phyloP scores from a whole-genome alignment of 2,888 invertebrate species.

The Liodrosophila aerea region DNA sequence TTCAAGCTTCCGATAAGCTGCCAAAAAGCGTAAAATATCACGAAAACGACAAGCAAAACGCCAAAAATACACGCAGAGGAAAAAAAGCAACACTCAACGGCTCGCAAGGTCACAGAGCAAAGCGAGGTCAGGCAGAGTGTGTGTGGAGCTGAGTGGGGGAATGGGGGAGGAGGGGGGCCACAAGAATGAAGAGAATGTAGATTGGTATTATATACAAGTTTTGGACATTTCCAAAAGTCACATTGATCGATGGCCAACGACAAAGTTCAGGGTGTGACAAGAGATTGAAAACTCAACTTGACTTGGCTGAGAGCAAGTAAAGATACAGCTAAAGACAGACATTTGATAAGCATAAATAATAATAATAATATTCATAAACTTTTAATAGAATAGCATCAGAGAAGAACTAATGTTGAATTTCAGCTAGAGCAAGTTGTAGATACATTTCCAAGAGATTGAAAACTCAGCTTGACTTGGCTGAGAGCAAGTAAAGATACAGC shows the following conservation, averaged over 20 bases:
- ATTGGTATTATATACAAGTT: not conserved
- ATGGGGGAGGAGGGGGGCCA: not conserved
- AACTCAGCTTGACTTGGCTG: not conserved
- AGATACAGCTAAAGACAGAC: not conserved
- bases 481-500: not conserved
- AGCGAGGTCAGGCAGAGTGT: conserved; percentile 32
- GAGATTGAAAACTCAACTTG: not conserved
- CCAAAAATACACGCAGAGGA: conserved; percentile 1
- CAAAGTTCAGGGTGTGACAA: conserved; percentile 2
- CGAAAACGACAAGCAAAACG: conserved; percentile 39
- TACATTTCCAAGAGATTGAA: not conserved
- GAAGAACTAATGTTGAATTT: no score
- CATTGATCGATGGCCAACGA: conserved; percentile 10
- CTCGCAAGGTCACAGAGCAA: conserved; percentile 60
- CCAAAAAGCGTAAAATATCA: conserved; percentile 50
- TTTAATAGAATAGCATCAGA: no score
- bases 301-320: not conserved
- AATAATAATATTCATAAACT: no score
- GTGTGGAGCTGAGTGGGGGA: conserved; percentile 4
- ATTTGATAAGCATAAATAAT: no score
- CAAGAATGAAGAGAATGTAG: not conserved
- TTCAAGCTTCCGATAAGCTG: conserved; percentile 62
- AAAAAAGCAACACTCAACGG: conserved; percentile 12
- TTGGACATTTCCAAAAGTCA: not conserved
- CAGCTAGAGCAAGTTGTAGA: no score